Evolutionary conservation across 2,888 invertebrate genomes (phyloP), one percentile per base, ranked within the genome.

Genomic region (Carpatolechia fugitivella): DNA sequence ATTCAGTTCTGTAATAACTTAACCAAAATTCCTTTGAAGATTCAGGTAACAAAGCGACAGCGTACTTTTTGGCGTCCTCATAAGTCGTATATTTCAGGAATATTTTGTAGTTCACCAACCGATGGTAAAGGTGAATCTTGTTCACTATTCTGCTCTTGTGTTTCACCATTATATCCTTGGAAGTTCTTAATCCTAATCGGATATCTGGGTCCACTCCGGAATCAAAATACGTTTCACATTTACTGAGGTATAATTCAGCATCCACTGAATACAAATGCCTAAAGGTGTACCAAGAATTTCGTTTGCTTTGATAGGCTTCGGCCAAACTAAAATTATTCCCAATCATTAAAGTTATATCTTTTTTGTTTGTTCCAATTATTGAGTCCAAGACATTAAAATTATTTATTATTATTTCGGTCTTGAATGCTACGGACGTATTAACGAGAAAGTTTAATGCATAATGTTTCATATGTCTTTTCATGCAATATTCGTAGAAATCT

Each of bases 401-500:
- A 20, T 60, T 58, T 50, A 66, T 56, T 14, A 85, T 56, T 1
- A 70, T 40, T 7, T 74, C 58, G 10, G 71, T 36, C 67, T 84
- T 85, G 51, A 71, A 77, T 0, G 56, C 48, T 13, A 78, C 76
- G 13, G 76, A 68, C 29, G 79, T 72, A 14, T 59, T 64, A 41
- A 72, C 60, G 1, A 83, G 63, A 58, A 82, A 85, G 58, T 84
- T 84, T 0, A 64, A 36, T 6, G 80, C 77, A 55, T 72, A 61
- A 48, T 68, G 62, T 4, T 44, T 40, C 5, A 74, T 54, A 52
- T 72, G 72, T 3, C 52, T 54, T 29, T 63, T 62, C 16, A 60
- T 57, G 51, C 80, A 83, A 57, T 80, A 84, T 8, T 68, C 64
- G 52, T 70, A 79, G 60, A 85, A 86, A 3, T 54, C 52, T 11